Percentiles rank a stretch among this genome's conserved stretches.
Evolutionary conservation across 2,888 invertebrate species (phyloP).

Genomic region (Margaritifera margaritifera): DNA sequence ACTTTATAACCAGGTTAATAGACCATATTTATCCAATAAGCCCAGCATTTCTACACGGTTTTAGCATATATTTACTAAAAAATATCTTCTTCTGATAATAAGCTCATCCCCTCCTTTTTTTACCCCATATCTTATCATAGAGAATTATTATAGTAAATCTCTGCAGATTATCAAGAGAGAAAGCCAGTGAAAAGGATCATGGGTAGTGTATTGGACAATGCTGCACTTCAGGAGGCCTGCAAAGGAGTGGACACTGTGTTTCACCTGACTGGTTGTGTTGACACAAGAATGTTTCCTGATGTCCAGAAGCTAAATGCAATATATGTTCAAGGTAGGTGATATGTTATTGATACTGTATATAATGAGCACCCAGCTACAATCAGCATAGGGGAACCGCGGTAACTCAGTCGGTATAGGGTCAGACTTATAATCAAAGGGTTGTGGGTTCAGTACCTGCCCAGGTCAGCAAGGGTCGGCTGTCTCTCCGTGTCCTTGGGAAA

Average conservation of each 20-base stretch:
- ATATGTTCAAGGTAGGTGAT: slow-evolving; percentile 77
- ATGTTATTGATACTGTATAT: neutral
- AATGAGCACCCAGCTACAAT: too few species aligned
- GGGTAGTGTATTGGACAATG: slow-evolving; percentile 75
- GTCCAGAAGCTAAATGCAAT: slow-evolving; percentile 75
- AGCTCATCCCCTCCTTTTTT: too few species aligned
- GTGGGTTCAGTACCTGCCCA: too few species aligned
- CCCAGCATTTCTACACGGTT: too few species aligned
- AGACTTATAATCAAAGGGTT: too few species aligned
- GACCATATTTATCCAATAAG: too few species aligned
- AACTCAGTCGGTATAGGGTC: too few species aligned
- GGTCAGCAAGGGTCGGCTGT: too few species aligned
- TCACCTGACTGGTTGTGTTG: slow-evolving; percentile 79
- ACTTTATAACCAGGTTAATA: too few species aligned
- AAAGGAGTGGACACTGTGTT: slow-evolving; percentile 77
- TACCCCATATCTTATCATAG: neutral
- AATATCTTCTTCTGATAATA: neutral
- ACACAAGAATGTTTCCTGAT: slow-evolving; percentile 77
- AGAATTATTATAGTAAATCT: neutral
- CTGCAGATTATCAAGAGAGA: slow-evolving; percentile 15
- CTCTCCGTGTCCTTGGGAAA: too few species aligned
- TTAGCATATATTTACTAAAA: neutral
- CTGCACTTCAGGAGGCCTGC: slow-evolving; percentile 74
- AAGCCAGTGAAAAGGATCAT: slow-evolving; percentile 73
- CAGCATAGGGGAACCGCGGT: too few species aligned